A percentile compares a stretch with the other conserved stretches of the same genome.
phyloP scores from a whole-genome alignment of 2,888 invertebrate genomes.

The Corythucha ciliata region DNA sequence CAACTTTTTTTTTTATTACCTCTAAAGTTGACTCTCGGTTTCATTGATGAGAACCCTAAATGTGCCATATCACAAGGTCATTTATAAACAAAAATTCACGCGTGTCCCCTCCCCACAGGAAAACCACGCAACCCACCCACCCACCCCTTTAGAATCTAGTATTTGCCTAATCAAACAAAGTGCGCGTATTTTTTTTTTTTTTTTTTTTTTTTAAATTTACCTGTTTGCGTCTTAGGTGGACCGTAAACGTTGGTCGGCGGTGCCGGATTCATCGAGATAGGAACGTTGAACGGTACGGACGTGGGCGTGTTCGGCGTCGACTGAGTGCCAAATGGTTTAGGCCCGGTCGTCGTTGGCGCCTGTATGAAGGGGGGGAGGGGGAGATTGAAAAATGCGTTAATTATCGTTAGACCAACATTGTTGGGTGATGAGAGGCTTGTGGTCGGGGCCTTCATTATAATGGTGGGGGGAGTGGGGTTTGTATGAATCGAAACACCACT shows the following conservation, averaged over 20 bases:
- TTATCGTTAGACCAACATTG: too few relatives aligned
- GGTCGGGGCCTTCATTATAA: too few relatives aligned
- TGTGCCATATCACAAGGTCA: too few relatives aligned
- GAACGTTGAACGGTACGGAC: slow-evolving; percentile 38
- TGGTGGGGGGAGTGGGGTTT: too few relatives aligned
- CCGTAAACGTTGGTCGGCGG: slow-evolving; percentile 33
- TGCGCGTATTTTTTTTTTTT: too few relatives aligned
- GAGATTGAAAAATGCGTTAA: too few relatives aligned
- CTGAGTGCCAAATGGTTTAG: slow-evolving; percentile 54
- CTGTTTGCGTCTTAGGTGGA: slow-evolving; percentile 20
- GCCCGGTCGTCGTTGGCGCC: slow-evolving; percentile 49
- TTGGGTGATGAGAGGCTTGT: too few relatives aligned
- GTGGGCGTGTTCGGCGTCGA: slow-evolving; percentile 49
- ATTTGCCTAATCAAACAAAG: not conserved
- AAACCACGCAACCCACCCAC: slow-evolving; percentile 2
- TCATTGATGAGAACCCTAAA: slow-evolving; percentile 26
- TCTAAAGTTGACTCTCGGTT: slow-evolving; percentile 21
- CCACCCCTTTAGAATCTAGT: not conserved
- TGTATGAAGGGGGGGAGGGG: too few relatives aligned
- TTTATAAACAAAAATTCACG: too few relatives aligned
- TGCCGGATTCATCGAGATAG: slow-evolving; percentile 37
- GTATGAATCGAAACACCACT: too few relatives aligned
- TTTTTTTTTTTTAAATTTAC: not conserved
- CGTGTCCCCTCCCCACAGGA: too few relatives aligned
- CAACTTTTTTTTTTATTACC: slow-evolving; percentile 6